Percentiles rank a stretch among this genome's conserved stretches.
Evolutionary conservation across 2,113 vertebrate species (phyloP).

Genomic region (Myxocyprinus asiaticus): DNA sequence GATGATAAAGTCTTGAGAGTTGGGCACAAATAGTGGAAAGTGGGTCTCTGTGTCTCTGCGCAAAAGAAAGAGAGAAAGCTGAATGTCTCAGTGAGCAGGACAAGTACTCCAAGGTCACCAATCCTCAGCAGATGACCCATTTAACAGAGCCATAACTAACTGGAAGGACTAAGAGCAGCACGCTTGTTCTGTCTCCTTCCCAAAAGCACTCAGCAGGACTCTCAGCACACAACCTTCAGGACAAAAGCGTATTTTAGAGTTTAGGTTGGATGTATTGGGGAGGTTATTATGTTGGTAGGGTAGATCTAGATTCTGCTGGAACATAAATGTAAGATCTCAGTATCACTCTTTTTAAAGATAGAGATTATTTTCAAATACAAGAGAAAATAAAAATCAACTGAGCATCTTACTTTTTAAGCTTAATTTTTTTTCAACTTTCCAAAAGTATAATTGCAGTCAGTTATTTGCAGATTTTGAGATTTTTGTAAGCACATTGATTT

Average conservation of each 20-base stretch:
- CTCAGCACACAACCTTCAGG: conserved; percentile 25
- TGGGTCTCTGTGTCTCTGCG: conserved; percentile 1
- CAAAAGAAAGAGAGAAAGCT: conserved; percentile 56
- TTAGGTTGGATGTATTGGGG: neutral
- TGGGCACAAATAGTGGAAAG: neutral
- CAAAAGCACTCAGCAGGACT: conserved; percentile 25
- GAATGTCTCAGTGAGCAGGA: conserved; percentile 61
- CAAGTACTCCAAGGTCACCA: conserved; percentile 70
- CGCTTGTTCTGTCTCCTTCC: conserved; percentile 5
- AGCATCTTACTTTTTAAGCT: too few relatives aligned
- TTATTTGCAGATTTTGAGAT: too few relatives aligned
- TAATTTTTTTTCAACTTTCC: too few relatives aligned
- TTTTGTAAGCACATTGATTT: too few relatives aligned
- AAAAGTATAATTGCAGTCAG: too few relatives aligned
- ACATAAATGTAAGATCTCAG: neutral
- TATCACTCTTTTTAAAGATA: neutral
- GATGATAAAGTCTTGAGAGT: neutral
- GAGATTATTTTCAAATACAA: too few relatives aligned
- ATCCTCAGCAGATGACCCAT: conserved; percentile 67
- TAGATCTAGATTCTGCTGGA: neutral
- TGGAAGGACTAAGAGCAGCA: conserved; percentile 39
- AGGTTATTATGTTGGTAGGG: conserved; percentile 11
- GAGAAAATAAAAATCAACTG: too few relatives aligned
- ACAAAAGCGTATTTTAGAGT: conserved; percentile 3
- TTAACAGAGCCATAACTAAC: conserved; percentile 59